Conservation (phyloP, 2,888 invertebrate species). For the Calameuta idolon region DNA sequence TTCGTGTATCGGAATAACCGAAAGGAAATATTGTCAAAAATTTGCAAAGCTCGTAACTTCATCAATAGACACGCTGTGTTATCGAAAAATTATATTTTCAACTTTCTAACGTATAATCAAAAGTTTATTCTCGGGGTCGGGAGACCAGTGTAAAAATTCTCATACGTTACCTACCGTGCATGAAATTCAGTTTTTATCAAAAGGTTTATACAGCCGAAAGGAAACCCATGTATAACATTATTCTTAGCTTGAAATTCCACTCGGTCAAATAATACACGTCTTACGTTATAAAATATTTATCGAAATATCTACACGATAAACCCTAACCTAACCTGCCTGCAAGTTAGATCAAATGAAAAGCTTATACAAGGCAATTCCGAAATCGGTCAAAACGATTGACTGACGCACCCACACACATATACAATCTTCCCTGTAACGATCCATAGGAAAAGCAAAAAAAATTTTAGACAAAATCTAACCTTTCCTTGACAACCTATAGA, state of each 20-base stretch:
- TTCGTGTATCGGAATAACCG: neutral
- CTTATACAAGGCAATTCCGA: neutral
- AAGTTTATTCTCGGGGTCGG: neutral
- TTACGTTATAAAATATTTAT: neutral
- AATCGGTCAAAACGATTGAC: neutral
- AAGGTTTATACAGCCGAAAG: neutral
- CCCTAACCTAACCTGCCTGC: neutral
- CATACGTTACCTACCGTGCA: neutral
- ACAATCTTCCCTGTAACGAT: neutral
- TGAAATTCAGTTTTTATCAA: neutral
- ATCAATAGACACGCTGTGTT: neutral
- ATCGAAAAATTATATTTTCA: neutral
- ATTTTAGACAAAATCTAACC: neutral
- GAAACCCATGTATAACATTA: neutral
- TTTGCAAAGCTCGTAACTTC: neutral
- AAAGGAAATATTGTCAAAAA: constrained; percentile 15
- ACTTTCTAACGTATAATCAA: neutral
- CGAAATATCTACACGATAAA: neutral
- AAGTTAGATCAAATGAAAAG: neutral
- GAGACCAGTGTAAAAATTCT: neutral
- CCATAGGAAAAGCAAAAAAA: neutral
- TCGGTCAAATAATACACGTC: neutral
- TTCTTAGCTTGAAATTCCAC: neutral
- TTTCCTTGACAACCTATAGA: neutral
- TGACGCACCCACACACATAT: neutral